phyloP scores from a whole-genome alignment of 2,113 vertebrate genomes.

The Hippoglossus stenolepis region DNA sequence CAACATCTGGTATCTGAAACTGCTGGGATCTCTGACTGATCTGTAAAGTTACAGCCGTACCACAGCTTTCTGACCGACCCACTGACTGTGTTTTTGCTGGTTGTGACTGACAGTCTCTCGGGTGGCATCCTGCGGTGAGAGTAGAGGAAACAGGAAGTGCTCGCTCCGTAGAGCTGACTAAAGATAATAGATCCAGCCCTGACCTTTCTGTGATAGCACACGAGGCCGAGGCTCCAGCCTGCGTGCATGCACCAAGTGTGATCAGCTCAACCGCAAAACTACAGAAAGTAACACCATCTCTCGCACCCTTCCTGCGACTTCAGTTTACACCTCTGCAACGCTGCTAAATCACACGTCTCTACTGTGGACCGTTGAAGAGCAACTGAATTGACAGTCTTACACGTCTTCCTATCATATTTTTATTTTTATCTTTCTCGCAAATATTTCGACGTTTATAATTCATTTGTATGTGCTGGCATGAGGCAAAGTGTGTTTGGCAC shows the following conservation, averaged over 20 bases:
- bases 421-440: not conserved
- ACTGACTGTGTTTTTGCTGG: conserved; percentile 51
- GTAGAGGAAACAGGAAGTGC: conserved; percentile 78
- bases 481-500: not conserved
- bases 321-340: conserved; percentile 11
- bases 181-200: conserved; percentile 71
- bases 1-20: conserved; percentile 9
- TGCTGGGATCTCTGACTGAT: not conserved
- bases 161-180: conserved; percentile 51
- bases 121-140: conserved; percentile 68
- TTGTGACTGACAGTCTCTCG: conserved; percentile 61
- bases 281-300: not conserved
- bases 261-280: conserved; percentile 23
- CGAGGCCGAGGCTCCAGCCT: conserved; percentile 1
- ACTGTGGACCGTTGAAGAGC: not conserved
- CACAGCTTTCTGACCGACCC: not conserved
- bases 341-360: not conserved
- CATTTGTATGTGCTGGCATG: not conserved
- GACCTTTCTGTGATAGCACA: conserved; percentile 68
- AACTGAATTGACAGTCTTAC: too few species aligned
- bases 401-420: too few species aligned
- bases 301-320: conserved; percentile 28
- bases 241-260: not conserved
- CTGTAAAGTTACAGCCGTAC: not conserved
- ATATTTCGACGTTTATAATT: not conserved